Evolutionary conservation across 2,888 invertebrate species (phyloP), one percentile per base, ranked within the genome.

Genomic region (Dolichomitus sp.): DNA sequence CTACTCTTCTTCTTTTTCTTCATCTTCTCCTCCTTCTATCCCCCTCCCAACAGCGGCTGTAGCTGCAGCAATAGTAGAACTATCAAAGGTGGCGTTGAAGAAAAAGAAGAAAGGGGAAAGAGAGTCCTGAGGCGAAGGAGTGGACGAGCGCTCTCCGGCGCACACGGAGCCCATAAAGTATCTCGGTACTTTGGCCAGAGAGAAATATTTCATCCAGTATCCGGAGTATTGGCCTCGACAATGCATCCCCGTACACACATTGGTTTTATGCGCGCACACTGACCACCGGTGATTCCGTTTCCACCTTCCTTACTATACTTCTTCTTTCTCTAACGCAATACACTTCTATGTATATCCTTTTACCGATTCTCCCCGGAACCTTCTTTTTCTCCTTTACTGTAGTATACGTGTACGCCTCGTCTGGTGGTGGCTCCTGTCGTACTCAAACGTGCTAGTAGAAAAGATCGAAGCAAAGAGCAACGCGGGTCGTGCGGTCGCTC

Each of bases 211-310:
- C 83, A 83, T 83, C 83, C 83, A 48, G 83, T 76, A 83, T 83
- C 82, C 83, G 83, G 83, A 83, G 83, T 80, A 83, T 83, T 83
- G 83, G 83, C 83, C 80, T 72, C 83, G 76, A 83, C 83, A 76
- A 83, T 83, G 83, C 79, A 50, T 14, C 50, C 37, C 72, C 45
- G 48, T 73, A 68, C 50, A 68, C 61, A 68, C 52, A 57, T 45
- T 75, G 76, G 61, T 80, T 83, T 80, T 73, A 83, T 68, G 72
- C 83, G 61, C 75, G 61, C 83, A 80, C 83, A 80, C 80, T 83
- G 83, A 83, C 83, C 83, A 76, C 75, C 57, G 27, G 61, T 76
- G 68, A 72, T 50, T 40, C 77, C 52, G 48, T 68, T 66, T 27
- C 59, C 69, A 17, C 37, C 63, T 70, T 54, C 63, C 57, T 54